Conservation (phyloP, 2,113 vertebrate species). For the Cephalopterus ornatus region DNA sequence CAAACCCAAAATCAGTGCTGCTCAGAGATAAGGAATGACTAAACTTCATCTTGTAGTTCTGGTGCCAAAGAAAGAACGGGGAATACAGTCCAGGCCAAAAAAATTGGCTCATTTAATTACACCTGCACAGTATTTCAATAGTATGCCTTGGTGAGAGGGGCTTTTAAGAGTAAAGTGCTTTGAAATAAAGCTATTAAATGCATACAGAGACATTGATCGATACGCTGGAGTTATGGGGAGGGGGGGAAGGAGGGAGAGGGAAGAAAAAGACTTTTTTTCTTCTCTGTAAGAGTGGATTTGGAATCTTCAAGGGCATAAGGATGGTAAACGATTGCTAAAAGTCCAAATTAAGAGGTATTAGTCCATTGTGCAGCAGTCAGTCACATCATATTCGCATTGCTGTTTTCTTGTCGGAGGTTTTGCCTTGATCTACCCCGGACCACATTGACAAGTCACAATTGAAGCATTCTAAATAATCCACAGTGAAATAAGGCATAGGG, state of each 20-base stretch:
- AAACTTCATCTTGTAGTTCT: not conserved
- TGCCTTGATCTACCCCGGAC: conserved; percentile 62
- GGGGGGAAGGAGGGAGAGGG: not conserved
- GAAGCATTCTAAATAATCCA: conserved; percentile 64
- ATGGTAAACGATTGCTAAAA: conserved; percentile 62
- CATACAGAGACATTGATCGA: conserved; percentile 60
- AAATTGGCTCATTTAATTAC: conserved; percentile 62
- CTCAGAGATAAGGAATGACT: conserved; percentile 8
- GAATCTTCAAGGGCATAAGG: conserved; percentile 49
- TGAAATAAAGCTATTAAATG: conserved; percentile 68
- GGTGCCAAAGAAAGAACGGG: not conserved
- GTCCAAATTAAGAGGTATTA: conserved; percentile 71
- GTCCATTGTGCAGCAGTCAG: conserved; percentile 50
- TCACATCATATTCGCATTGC: conserved; percentile 60
- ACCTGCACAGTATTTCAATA: conserved; percentile 60
- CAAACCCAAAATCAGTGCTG: not conserved
- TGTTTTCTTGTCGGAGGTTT: conserved; percentile 65
- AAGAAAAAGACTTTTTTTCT: conserved; percentile 21
- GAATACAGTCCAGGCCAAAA: not conserved
- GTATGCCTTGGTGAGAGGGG: conserved; percentile 32
- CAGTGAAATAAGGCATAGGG: conserved; percentile 61
- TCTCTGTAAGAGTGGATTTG: conserved; percentile 46
- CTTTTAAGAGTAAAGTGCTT: conserved; percentile 71
- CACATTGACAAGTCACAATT: conserved; percentile 60
- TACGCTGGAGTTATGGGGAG: not conserved